A percentile compares a stretch with the other conserved stretches of the same genome.
Conservation (phyloP, 2,888 invertebrate species). For the Melinopterus prodromus region DNA sequence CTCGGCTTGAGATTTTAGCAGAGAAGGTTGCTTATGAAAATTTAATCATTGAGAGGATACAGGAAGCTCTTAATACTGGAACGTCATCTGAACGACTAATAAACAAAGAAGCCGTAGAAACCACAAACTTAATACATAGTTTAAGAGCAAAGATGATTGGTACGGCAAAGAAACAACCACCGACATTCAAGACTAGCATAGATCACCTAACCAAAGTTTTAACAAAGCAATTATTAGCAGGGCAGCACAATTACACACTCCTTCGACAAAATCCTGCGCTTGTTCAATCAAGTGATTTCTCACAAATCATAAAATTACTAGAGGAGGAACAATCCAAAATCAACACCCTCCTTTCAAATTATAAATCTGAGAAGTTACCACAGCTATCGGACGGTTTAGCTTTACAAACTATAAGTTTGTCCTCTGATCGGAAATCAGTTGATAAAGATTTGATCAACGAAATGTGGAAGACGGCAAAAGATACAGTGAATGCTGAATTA, state of each 20-base stretch:
- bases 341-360: constrained; percentile 55
- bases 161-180: constrained; percentile 58
- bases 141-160: constrained; percentile 74
- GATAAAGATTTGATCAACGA: constrained; percentile 76
- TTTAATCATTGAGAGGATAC: constrained; percentile 70
- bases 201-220: constrained; percentile 80
- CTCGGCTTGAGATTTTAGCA: constrained; percentile 75
- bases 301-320: constrained; percentile 31
- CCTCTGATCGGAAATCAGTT: constrained; percentile 62
- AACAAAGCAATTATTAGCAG: constrained; percentile 70
- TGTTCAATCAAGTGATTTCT: constrained; percentile 29
- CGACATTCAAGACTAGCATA: constrained; percentile 60
- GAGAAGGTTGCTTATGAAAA: constrained; percentile 85
- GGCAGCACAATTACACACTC: constrained; percentile 45
- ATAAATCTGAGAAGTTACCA: constrained; percentile 74
- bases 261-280: constrained; percentile 14
- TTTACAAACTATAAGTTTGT: constrained; percentile 72
- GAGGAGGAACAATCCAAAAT: constrained; percentile 41
- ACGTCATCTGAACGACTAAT: constrained; percentile 65
- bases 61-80: constrained; percentile 69
- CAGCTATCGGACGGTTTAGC: constrained; percentile 77
- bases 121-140: constrained; percentile 77
- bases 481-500: constrained; percentile 77
- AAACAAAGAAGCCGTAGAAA: constrained; percentile 76
- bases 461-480: constrained; percentile 79